Evolutionary conservation across 2,888 invertebrate species (phyloP).

Genomic region (Caenorhabditis zanzibari): DNA sequence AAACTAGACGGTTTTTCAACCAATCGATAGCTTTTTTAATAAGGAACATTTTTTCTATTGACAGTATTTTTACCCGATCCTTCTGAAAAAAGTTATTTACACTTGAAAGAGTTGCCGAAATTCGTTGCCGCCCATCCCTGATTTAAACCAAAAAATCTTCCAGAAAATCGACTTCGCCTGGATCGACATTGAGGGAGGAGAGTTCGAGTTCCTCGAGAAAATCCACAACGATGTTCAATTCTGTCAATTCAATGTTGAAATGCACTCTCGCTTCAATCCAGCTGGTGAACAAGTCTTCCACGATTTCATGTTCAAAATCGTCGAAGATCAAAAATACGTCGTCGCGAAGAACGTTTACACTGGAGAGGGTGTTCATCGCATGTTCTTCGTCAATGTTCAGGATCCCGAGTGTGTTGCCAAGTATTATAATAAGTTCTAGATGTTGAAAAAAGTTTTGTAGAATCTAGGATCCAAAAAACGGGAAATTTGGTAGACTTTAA

Average conservation of each 20-base stretch:
- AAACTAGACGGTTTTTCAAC: too few species aligned
- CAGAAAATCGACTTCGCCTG: slow-evolving; percentile 58
- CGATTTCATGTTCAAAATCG: slow-evolving; percentile 21
- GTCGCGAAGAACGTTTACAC: slow-evolving; percentile 19
- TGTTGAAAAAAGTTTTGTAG: not conserved
- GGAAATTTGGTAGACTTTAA: too few species aligned
- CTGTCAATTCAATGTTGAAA: slow-evolving; percentile 63
- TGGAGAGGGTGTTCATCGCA: slow-evolving; percentile 33
- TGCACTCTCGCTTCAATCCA: slow-evolving; percentile 26
- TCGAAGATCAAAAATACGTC: slow-evolving; percentile 24
- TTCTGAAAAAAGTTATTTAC: too few species aligned
- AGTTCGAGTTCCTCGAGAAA: slow-evolving; percentile 53
- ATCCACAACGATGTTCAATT: slow-evolving; percentile 55
- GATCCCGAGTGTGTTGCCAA: slow-evolving; percentile 24
- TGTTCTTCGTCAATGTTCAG: slow-evolving; percentile 38
- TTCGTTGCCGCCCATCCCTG: too few species aligned
- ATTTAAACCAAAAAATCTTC: not conserved
- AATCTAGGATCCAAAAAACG: not conserved
- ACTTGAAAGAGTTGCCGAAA: too few species aligned
- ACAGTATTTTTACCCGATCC: too few species aligned
- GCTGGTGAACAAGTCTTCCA: slow-evolving; percentile 32
- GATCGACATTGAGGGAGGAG: slow-evolving; percentile 62
- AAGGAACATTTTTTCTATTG: too few species aligned
- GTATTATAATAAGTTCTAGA: slow-evolving; percentile 33
- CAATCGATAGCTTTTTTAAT: too few species aligned